A percentile compares a stretch with the other conserved stretches of the same genome.
Conservation (phyloP, 92 coral and sea anemone species). For the Scolanthus callimorphus region DNA sequence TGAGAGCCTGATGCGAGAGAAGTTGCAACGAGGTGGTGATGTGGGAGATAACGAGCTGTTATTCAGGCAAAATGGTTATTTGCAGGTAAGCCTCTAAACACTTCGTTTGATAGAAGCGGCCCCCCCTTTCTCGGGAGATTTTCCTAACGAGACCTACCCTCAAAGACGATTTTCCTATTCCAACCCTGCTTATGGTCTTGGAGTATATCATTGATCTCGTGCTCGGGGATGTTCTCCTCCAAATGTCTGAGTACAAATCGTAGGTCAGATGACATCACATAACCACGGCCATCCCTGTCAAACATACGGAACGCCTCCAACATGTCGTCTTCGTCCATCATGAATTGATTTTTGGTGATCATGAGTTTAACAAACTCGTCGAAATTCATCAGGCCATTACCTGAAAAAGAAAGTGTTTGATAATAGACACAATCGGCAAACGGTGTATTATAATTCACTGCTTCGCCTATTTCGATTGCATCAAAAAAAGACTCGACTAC, state of each 20-base stretch:
- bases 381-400: conserved; percentile 94
- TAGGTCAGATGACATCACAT: conserved; percentile 88
- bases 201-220: conserved; percentile 90
- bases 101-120: no score
- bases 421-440: no score
- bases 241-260: conserved; percentile 72
- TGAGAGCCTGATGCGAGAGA: no score
- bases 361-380: conserved; percentile 90
- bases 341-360: conserved; percentile 88
- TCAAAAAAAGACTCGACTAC: no score
- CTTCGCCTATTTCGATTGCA: no score
- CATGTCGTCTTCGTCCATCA: conserved; percentile 84
- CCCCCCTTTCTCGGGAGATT: no score
- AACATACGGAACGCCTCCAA: conserved; percentile 91
- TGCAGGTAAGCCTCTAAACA: no score
- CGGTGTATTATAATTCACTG: no score
- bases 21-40: no score
- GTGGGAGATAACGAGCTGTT: no score
- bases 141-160: conserved; percentile 78
- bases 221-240: conserved; percentile 94
- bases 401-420: conserved; percentile 34
- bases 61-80: no score
- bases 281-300: conserved; percentile 89
- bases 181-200: conserved; percentile 89
- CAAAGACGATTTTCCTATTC: conserved; percentile 86